Evolutionary conservation across 2,888 invertebrate genomes (phyloP), one percentile per base, ranked within the genome.

Genomic region (Eupithecia tripunctaria): DNA sequence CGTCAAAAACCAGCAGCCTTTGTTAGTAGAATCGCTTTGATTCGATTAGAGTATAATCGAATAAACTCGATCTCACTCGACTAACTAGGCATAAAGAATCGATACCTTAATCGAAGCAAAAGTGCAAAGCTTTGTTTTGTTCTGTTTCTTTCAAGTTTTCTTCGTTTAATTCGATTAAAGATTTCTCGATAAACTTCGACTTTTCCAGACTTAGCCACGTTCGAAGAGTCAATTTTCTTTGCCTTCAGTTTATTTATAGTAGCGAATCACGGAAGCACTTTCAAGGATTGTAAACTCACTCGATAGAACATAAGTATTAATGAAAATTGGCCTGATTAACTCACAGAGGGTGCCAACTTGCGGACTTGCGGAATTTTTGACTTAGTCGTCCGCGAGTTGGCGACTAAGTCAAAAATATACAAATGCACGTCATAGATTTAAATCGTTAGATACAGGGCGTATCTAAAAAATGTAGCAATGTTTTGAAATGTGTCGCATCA

Each of bases 91-190:
- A 56, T 14, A 56, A 25, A 56, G 2, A 56, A 56, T 51, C 51
- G 12, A 51, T 51, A 56, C 25, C 56, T 56, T 3, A 25, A 12
- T 56, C 25, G 1, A 25, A 56, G 56, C 56, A n/a, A n/a, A n/a
- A n/a, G n/a, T 56, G 56, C 12, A 60, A 32, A 63, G 62, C 62
- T 32, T 65, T 25, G 65, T 63, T 63, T 32, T n/a, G 29, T 29
- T 62, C n/a, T 15, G 18, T 63, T 63, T 32, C 32, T 63, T n/a
- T 63, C n/a, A n/a, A n/a, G 62, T 60, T 60, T 60, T 60, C 29
- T 60, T 18, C 32, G 67, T 51, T 66, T 65, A 15, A 78, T 75
- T 76, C 67, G 68, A 78, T 75, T 73, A 71, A 69, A 67, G 18
- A 36, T 25, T 64, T 74, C 70, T 73, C 76, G 73, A 78, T 76